Conservation (phyloP, 2,797 vertebrate species). For the Pelochelys cantorii region DNA sequence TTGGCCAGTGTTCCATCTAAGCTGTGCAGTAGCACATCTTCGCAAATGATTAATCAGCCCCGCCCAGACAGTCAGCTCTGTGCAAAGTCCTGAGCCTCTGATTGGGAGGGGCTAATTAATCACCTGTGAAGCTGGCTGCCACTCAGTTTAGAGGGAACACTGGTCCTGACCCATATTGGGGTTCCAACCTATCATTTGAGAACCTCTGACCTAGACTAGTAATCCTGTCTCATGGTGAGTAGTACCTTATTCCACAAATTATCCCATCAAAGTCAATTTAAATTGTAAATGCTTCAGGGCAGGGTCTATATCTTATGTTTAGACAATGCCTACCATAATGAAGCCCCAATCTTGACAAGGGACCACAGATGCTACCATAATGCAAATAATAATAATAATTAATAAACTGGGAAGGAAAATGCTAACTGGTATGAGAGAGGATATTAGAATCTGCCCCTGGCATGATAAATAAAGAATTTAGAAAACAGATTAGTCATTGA, state of each 20-base stretch:
- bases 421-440: slow-evolving; percentile 29
- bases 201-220: no score
- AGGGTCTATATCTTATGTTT: neutral
- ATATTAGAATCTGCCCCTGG: slow-evolving; percentile 72
- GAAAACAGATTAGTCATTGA: slow-evolving; percentile 71
- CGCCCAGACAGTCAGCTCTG: no score
- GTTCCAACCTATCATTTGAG: no score
- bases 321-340: neutral
- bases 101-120: no score
- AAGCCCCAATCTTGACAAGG: neutral
- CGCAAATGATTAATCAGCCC: no score
- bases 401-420: slow-evolving; percentile 52
- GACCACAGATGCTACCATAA: slow-evolving; percentile 8
- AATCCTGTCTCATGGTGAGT: neutral
- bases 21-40: no score
- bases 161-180: no score
- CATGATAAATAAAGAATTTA: slow-evolving; percentile 63
- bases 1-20: no score
- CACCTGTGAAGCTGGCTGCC: no score
- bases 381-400: slow-evolving; percentile 52
- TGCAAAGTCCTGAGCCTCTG: no score
- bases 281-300: neutral
- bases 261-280: neutral
- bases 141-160: no score
- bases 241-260: neutral